Evolutionary conservation across 2,888 invertebrate species (phyloP).

Genomic region (Limenitis camilla): DNA sequence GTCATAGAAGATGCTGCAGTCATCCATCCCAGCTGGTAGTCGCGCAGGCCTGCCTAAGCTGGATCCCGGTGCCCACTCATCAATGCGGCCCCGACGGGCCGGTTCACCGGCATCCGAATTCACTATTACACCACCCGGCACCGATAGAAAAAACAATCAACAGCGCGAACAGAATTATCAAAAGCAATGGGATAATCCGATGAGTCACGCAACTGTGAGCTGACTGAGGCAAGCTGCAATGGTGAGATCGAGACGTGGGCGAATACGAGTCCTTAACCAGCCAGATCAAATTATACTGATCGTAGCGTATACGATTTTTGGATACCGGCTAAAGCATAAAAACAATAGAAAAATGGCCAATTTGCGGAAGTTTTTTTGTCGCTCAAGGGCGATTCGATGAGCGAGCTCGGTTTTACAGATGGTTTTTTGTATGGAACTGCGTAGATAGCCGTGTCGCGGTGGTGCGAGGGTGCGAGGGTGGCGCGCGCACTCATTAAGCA

Average conservation of each 20-base stretch:
- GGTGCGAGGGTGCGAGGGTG: conserved; percentile 23
- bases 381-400: conserved; percentile 49
- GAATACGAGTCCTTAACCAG: conserved; percentile 70
- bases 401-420: conserved; percentile 41
- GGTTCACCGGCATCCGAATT: conserved; percentile 71
- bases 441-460: conserved; percentile 49
- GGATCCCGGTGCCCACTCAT: conserved; percentile 63
- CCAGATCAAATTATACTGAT: conserved; percentile 29
- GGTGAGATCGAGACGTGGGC: conserved; percentile 33
- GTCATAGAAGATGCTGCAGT: conserved; percentile 71
- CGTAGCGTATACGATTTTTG: conserved; percentile 35
- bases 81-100: conserved; percentile 48
- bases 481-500: too few species aligned
- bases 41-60: conserved; percentile 47
- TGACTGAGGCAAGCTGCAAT: conserved; percentile 36
- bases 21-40: conserved; percentile 65
- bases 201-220: conserved; percentile 61
- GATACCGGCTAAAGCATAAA: conserved; percentile 31
- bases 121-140: conserved; percentile 45
- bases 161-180: conserved; percentile 42
- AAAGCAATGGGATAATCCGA: conserved; percentile 57
- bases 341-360: conserved; percentile 20
- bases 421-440: conserved; percentile 64
- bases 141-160: conserved; percentile 37
- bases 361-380: conserved; percentile 37